Evolutionary conservation across 2,797 vertebrate genomes (phyloP).

Genomic region (Danio aesculapii): DNA sequence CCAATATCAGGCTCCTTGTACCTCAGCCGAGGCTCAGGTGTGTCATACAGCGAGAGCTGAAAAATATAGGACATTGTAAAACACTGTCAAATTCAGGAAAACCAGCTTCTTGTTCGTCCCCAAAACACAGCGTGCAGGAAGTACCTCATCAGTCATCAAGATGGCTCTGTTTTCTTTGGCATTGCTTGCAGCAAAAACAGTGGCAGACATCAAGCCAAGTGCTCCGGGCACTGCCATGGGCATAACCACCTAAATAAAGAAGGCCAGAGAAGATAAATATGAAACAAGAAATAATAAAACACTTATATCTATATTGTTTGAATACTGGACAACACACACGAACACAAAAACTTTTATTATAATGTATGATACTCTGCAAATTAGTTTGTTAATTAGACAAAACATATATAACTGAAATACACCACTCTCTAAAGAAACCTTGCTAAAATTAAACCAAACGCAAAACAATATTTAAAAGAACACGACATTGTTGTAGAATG

Average conservation of each 20-base stretch:
- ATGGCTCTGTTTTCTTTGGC: conserved; percentile 73
- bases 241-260: conserved; percentile 78
- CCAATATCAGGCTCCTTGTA: conserved; percentile 77
- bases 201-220: conserved; percentile 77
- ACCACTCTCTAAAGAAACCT: not conserved
- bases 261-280: not conserved
- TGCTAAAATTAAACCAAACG: not conserved
- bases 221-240: conserved; percentile 77
- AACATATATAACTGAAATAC: not conserved
- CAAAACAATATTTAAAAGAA: no score
- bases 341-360: no score
- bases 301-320: not conserved
- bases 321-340: not conserved
- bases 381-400: not conserved
- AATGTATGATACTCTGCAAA: no score
- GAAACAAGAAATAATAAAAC: not conserved
- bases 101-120: not conserved
- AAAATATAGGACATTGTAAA: conserved; percentile 48
- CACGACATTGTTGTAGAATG: not conserved
- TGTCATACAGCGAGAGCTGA: conserved; percentile 88
- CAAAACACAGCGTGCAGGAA: conserved; percentile 22
- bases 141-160: conserved; percentile 86
- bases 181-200: conserved; percentile 81
- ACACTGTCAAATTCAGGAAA: conserved; percentile 18
- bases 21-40: conserved; percentile 74